Evolutionary conservation across 2,888 invertebrate species (phyloP), one percentile per base, ranked within the genome.

Genomic region (Agrilus biguttatus): DNA sequence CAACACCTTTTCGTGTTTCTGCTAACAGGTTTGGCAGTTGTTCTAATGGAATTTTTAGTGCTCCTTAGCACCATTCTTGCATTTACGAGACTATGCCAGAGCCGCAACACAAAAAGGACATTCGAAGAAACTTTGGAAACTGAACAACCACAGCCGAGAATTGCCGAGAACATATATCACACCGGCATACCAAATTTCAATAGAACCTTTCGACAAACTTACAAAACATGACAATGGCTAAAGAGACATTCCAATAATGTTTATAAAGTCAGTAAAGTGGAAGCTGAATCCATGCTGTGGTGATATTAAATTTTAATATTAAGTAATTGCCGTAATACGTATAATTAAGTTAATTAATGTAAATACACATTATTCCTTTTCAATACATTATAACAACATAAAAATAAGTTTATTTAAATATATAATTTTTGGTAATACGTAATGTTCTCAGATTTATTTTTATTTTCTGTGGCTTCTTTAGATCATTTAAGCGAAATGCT

Each of bases 1-100:
- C 74, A 82, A 45, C 86, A 86, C 51, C 83, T 83, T 53, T 61
- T 80, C 21, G 66, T 81, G 33, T 74, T 86, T 51, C 69, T 86
- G 55, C 70, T 73, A 5, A 73, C 76, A 14, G 74, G 82, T 14
- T 68, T 86, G 42, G 66, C 78, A 2, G 67, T 81, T 14, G 78
- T 83, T 1, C 60, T 84, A n/a, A 73, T 85, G 38, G 85, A 86
- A 62, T 75, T 86, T 44, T 74, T 74, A 40, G 78, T 83, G 1
- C 67, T 86, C 6, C 64, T 85, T 5, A 78, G 78, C 57, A 80
- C 82, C 0, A 72, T 84, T 13, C 68, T 83, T 43, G 79, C 79
- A 2, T 85, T 84, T 55, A 77, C 83, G 12, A 74, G 74, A 46
- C 66, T 80, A 1, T 71, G 71, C 47, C 73, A 67, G 51, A 67